Conservation (phyloP, 2,113 vertebrate genomes). For the Phrynosoma blainvillii region DNA sequence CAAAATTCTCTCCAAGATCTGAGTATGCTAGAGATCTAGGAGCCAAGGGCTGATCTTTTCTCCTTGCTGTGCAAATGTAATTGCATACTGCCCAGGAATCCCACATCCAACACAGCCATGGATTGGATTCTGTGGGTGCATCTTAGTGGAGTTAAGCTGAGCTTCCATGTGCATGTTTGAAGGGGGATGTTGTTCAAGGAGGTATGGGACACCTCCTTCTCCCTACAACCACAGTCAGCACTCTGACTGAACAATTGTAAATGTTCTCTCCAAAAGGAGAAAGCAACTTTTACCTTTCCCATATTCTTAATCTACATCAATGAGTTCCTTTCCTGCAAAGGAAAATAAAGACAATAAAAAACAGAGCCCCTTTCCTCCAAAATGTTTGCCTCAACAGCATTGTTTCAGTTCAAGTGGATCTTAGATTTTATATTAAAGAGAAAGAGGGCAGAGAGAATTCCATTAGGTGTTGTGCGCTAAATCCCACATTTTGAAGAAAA, state of each 20-base stretch:
- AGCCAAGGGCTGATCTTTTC: too few species aligned
- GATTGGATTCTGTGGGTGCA: too few species aligned
- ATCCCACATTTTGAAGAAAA: slow-evolving; percentile 69
- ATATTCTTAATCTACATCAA: slow-evolving; percentile 38
- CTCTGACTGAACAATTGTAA: neutral
- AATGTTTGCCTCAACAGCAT: slow-evolving; percentile 66
- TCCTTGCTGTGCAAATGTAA: too few species aligned
- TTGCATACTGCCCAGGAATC: too few species aligned
- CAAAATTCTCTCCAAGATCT: too few species aligned
- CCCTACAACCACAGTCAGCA: neutral
- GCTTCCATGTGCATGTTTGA: too few species aligned
- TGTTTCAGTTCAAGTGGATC: slow-evolving; percentile 53
- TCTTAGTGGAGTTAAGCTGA: too few species aligned
- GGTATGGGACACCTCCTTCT: too few species aligned
- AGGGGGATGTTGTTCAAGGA: too few species aligned
- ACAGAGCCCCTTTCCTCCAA: slow-evolving; percentile 47
- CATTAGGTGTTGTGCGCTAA: slow-evolving; percentile 67
- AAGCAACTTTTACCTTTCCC: neutral
- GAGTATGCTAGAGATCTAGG: too few species aligned
- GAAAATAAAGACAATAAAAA: slow-evolving; percentile 29
- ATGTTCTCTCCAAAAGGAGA: neutral
- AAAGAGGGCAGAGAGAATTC: slow-evolving; percentile 55
- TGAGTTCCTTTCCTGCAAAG: slow-evolving; percentile 55
- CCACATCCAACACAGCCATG: too few species aligned
- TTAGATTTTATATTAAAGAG: slow-evolving; percentile 44